Evolutionary conservation across 2,797 vertebrate genomes (phyloP).

Genomic region (Channallabes apus): DNA sequence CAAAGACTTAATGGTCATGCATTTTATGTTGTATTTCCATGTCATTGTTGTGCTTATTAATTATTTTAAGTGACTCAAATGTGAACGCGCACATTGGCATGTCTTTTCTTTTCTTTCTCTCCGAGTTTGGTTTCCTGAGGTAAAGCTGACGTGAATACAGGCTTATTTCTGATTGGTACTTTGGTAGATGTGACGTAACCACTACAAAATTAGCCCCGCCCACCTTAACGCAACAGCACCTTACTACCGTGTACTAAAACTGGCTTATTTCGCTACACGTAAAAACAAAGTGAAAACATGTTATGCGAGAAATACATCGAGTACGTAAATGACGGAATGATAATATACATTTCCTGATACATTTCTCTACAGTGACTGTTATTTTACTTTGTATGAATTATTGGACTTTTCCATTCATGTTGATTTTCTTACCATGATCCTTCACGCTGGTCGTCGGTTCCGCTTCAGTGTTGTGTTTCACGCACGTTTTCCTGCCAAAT

Average conservation of each 20-base stretch:
- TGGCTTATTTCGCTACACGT: background rate
- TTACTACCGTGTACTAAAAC: background rate
- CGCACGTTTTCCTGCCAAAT: conserved; percentile 24
- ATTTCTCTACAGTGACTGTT: background rate
- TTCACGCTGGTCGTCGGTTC: background rate
- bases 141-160: background rate
- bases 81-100: too few relatives aligned
- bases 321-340: background rate
- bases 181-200: background rate
- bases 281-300: background rate
- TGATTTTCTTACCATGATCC: conserved; percentile 13
- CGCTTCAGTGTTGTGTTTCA: conserved; percentile 17
- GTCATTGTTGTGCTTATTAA: too few relatives aligned
- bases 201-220: background rate
- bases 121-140: background rate
- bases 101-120: too few relatives aligned
- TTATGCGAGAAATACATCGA: background rate
- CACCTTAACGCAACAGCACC: background rate
- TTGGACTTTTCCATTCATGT: background rate
- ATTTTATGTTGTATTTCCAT: background rate
- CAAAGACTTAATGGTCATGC: background rate
- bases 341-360: background rate
- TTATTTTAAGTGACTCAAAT: too few relatives aligned
- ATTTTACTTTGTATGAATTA: background rate
- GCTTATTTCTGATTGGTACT: background rate